phyloP scores from a whole-genome alignment of 2,888 invertebrate species.

The Lacanobia oleracea region DNA sequence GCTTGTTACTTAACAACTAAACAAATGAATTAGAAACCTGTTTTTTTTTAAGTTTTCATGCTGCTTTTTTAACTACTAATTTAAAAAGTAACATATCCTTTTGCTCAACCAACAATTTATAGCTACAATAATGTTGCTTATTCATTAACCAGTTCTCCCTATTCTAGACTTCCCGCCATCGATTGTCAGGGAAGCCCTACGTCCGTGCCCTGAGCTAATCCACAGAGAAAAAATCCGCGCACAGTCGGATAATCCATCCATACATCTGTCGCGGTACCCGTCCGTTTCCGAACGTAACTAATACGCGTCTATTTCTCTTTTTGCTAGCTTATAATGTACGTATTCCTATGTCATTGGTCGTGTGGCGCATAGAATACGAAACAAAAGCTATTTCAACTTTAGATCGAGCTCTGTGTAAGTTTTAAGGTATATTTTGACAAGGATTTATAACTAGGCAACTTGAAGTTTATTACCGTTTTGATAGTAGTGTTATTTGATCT shows the following conservation, averaged over 20 bases:
- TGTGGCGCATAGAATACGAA: slow-evolving; percentile 17
- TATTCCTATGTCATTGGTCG: slow-evolving; percentile 12
- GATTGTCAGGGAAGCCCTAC: slow-evolving; percentile 51
- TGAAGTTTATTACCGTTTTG: slow-evolving; percentile 25
- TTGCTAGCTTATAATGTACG: slow-evolving; percentile 8
- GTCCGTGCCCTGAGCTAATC: slow-evolving; percentile 43
- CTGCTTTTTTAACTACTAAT: too few relatives aligned
- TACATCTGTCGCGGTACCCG: slow-evolving; percentile 38
- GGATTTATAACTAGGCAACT: slow-evolving; percentile 16
- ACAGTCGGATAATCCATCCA: slow-evolving; percentile 45
- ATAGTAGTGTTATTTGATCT: slow-evolving; percentile 9
- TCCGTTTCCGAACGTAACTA: slow-evolving; percentile 25
- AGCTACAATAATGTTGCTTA: slow-evolving; percentile 31
- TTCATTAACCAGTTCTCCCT: slow-evolving; percentile 39
- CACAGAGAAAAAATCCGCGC: slow-evolving; percentile 50
- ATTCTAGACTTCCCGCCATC: slow-evolving; percentile 40
- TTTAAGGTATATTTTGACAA: slow-evolving; percentile 24
- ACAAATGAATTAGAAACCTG: too few relatives aligned
- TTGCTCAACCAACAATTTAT: slow-evolving; percentile 2
- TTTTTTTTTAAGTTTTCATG: too few relatives aligned
- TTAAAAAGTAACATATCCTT: slow-evolving; percentile 21
- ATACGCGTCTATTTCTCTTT: slow-evolving; percentile 7
- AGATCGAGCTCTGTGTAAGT: slow-evolving; percentile 1
- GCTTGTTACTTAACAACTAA: too few relatives aligned
- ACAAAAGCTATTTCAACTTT: slow-evolving; percentile 41